These are phyloP conservation scores for Eledona agricola DNA, from an alignment of 2,888 invertebrate genomes.

Conservation along the genomic window DNA sequence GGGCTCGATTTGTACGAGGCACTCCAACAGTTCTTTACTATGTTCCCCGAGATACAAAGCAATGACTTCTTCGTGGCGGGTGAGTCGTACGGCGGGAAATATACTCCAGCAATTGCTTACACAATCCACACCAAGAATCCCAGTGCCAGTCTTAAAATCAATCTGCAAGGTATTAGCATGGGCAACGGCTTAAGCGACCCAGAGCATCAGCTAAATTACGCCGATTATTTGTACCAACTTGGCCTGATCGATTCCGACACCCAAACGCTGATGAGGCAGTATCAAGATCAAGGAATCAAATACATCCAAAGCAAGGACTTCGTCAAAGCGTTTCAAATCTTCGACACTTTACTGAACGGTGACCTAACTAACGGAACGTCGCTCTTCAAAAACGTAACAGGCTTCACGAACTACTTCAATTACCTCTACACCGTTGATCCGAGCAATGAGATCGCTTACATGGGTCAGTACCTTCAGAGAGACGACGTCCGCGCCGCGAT, in stretches of 20 bases:
- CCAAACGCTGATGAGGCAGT: conserved; percentile 67
- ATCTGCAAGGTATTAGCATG: conserved; percentile 76
- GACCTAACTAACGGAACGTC: conserved; percentile 70
- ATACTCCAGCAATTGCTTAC: conserved; percentile 79
- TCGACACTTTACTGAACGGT: conserved; percentile 76
- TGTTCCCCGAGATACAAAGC: conserved; percentile 79
- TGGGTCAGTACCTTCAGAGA: conserved; percentile 71
- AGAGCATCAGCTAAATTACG: conserved; percentile 77
- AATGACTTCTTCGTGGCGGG: conserved; percentile 89
- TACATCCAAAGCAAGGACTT: conserved; percentile 73
- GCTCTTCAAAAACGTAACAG: conserved; percentile 77
- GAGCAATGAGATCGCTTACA: conserved; percentile 64
- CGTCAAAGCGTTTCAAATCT: conserved; percentile 75
- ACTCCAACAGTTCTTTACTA: conserved; percentile 80
- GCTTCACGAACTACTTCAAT: conserved; percentile 80
- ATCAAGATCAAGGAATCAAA: conserved; percentile 68
- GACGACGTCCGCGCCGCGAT: conserved; percentile 74
- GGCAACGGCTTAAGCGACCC: conserved; percentile 87
- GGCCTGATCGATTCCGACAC: conserved; percentile 76
- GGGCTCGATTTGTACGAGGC: conserved; percentile 81
- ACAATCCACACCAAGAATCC: conserved; percentile 74
- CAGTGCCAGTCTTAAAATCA: conserved; percentile 70
- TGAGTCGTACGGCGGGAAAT: conserved; percentile 86
- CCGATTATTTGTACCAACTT: conserved; percentile 81
- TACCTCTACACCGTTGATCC: conserved; percentile 70